These are phyloP conservation scores for Drosophila incognita DNA, from an alignment of 2,888 invertebrate genomes.

Conservation along the genomic window DNA sequence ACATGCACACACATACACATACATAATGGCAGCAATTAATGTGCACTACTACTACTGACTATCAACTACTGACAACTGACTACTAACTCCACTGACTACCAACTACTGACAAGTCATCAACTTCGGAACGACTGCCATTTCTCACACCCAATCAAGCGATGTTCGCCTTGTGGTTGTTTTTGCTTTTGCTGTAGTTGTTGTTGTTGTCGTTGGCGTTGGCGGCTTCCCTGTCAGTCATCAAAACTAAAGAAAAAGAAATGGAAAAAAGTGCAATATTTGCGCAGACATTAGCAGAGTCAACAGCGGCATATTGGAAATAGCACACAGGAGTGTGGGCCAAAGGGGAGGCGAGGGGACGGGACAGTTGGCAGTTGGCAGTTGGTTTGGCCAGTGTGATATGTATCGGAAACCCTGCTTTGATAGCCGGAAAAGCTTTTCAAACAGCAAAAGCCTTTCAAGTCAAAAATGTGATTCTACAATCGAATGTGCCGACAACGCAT, in stretches of 20 bases:
- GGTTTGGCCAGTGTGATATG: constrained; percentile 18
- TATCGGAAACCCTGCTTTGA: constrained; percentile 64
- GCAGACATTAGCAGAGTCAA: constrained; percentile 73
- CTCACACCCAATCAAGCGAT: constrained; percentile 38
- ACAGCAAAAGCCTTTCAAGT: constrained; percentile 67
- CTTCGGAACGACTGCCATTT: constrained; percentile 14
- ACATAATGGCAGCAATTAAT: constrained; percentile 48
- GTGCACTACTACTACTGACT: constrained; percentile 2
- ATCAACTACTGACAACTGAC: not conserved
- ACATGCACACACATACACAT: not conserved
- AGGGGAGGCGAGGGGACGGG: too few relatives aligned
- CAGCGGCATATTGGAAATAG: constrained; percentile 58
- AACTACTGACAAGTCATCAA: constrained; percentile 54
- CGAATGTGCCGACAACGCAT: constrained; percentile 57
- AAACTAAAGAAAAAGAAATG: constrained; percentile 5
- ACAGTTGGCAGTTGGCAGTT: not conserved
- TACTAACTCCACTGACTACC: not conserved
- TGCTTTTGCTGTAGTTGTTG: not conserved
- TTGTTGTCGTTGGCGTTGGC: constrained; percentile 21
- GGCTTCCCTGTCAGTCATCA: constrained; percentile 37
- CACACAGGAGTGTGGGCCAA: constrained; percentile 20
- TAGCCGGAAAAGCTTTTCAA: constrained; percentile 63
- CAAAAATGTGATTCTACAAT: constrained; percentile 42
- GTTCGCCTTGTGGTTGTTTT: not conserved
- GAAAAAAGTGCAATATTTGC: constrained; percentile 69